phyloP scores from a whole-genome alignment of 2,888 invertebrate genomes.

The Ophraella communa region DNA sequence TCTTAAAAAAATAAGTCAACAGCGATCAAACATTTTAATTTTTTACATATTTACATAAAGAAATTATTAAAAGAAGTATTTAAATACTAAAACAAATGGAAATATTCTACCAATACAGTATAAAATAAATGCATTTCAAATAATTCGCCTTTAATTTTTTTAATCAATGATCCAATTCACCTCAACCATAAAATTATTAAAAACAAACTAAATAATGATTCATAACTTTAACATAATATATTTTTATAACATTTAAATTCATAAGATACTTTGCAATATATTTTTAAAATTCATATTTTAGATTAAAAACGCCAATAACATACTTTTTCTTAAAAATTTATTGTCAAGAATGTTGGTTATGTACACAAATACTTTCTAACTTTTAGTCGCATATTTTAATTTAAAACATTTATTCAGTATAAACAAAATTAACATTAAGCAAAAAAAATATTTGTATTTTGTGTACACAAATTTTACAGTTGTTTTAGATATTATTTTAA shows the following conservation, averaged over 20 bases:
- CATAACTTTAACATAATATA: background rate
- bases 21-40: constrained; percentile 35
- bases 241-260: background rate
- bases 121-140: constrained; percentile 15
- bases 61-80: constrained; percentile 15
- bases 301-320: background rate
- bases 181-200: background rate
- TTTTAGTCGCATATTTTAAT: no score
- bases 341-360: background rate
- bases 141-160: background rate
- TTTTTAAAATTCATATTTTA: no score
- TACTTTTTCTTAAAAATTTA: background rate
- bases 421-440: no score
- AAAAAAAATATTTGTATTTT: no score
- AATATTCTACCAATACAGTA: constrained; percentile 4
- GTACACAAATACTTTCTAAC: no score
- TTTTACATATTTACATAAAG: constrained; percentile 43
- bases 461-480: no score
- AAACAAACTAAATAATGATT: background rate
- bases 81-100: constrained; percentile 5
- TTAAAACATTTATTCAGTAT: background rate
- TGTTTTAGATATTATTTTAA: no score
- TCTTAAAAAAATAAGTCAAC: background rate
- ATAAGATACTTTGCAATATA: background rate
- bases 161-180: background rate